Evolutionary conservation across 2,888 invertebrate genomes (phyloP), one percentile per base, ranked within the genome.

Genomic region (Mechanitis mazaeus): DNA sequence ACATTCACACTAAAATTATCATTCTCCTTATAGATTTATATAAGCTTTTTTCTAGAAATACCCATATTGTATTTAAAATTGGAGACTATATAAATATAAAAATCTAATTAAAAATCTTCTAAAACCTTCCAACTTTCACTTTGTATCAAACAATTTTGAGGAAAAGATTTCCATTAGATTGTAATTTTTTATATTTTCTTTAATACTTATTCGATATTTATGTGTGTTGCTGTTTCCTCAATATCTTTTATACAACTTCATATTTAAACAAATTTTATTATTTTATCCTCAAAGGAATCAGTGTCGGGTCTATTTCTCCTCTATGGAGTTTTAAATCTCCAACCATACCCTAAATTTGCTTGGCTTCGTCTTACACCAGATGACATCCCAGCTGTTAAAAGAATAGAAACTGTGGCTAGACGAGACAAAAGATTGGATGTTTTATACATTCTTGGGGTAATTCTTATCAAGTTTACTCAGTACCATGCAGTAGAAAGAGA

Each of bases 241-340:
- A 35, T 35, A 35, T 2, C 3, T 35, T 35, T 35, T 6, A 35
- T 35, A 35, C 6, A 3, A 35, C 35, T 54, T 46, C 35, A n/a
- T 33, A n/a, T 11, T 35, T 11, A 35, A 47, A 50, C n/a, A 33
- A 42, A 4, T 45, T 55, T 2, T 42, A 5, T 3, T 5, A 31
- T 59, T 55, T 28, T 38, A 9, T 54, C 50, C 4, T 68, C 64
- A 0, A 73, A 89, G 89, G 80, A 83, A 64, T 76, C 80, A 1
- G 78, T 88, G 60, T 78, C 79, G 0, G 87, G 86, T 0, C 69
- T 89, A 0, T 89, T 86, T 67, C 68, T 90, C 3, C 80, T 86
- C 0, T 89, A 90, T 50, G 79, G 77, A 0, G 66, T 90, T 0
- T 60, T 85, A 2, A 76, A 79, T 45, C 69, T 83, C 0, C 89